Percentiles rank a stretch among this genome's conserved stretches.
These are phyloP conservation scores for Polydrusus tereticollis DNA, from an alignment of 2,888 invertebrate genomes.

Conservation along the genomic window DNA sequence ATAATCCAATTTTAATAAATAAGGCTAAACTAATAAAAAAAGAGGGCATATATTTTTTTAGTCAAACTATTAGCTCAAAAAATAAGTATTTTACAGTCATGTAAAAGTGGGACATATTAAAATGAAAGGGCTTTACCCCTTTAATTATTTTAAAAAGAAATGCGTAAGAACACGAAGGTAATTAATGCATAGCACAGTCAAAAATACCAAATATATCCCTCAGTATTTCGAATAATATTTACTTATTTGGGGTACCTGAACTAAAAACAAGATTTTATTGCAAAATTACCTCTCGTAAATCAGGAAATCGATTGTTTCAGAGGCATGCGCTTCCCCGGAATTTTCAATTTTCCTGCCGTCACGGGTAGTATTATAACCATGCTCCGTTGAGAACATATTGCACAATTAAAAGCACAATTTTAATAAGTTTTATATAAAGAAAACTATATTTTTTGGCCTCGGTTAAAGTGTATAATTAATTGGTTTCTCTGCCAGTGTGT, in stretches of 20 bases:
- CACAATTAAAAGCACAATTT: slow-evolving; percentile 48
- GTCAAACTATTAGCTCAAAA: too few relatives aligned
- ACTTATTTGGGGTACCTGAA: neutral
- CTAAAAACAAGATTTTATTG: neutral
- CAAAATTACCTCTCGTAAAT: neutral
- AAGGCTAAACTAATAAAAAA: too few relatives aligned
- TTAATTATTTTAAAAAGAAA: too few relatives aligned
- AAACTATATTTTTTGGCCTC: slow-evolving; percentile 11
- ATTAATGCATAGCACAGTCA: too few relatives aligned
- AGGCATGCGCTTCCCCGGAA: slow-evolving; percentile 46
- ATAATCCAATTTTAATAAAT: too few relatives aligned
- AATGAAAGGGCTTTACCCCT: too few relatives aligned
- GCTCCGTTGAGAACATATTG: slow-evolving; percentile 40
- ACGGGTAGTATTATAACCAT: slow-evolving; percentile 30
- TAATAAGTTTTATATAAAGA: slow-evolving; percentile 4
- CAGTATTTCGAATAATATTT: too few relatives aligned
- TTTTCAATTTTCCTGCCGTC: slow-evolving; percentile 14
- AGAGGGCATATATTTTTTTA: too few relatives aligned
- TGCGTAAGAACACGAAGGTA: too few relatives aligned
- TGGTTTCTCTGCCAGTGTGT: neutral
- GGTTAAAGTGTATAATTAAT: slow-evolving; percentile 3
- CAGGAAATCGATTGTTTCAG: slow-evolving; percentile 43
- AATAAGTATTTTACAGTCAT: too few relatives aligned
- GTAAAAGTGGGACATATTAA: too few relatives aligned
- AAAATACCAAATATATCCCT: too few relatives aligned